A percentile compares a stretch with the other conserved stretches of the same genome.
phyloP scores from a whole-genome alignment of 2,888 invertebrate genomes.

The Dysmachus trigonus region DNA sequence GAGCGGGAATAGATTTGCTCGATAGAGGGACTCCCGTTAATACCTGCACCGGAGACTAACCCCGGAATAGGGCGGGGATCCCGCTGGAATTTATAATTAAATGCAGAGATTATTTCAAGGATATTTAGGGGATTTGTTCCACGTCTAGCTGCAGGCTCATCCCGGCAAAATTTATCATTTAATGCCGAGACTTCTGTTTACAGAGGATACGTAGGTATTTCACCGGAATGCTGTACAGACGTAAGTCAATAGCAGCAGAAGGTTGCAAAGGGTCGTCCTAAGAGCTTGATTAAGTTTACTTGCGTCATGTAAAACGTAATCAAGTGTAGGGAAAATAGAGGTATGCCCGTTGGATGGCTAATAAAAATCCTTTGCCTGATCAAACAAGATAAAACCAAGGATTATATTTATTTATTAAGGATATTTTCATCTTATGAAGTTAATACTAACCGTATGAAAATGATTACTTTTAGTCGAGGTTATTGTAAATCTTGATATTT shows the following conservation, averaged over 20 bases:
- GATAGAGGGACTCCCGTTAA: neutral
- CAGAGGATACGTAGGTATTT: slow-evolving; percentile 19
- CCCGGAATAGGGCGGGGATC: neutral
- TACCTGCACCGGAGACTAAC: neutral
- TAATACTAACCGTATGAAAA: neutral
- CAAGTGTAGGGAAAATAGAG: neutral
- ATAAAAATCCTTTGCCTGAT: neutral
- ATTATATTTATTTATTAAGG: neutral
- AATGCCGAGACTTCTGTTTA: slow-evolving; percentile 1
- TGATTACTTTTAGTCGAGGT: neutral
- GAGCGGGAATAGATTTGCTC: slow-evolving; percentile 11
- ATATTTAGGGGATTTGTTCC: slow-evolving; percentile 43
- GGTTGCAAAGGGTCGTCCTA: slow-evolving; percentile 12
- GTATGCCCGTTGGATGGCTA: neutral
- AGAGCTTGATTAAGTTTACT: neutral
- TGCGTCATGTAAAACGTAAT: neutral
- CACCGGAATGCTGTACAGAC: neutral
- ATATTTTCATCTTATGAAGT: neutral
- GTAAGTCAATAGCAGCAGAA: slow-evolving; percentile 20
- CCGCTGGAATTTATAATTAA: slow-evolving; percentile 49
- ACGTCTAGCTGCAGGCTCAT: slow-evolving; percentile 6
- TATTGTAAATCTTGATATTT: neutral
- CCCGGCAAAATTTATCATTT: slow-evolving; percentile 24
- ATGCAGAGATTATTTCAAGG: slow-evolving; percentile 47
- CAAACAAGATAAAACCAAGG: neutral